Evolutionary conservation across 2,113 vertebrate species (phyloP), one percentile per base, ranked within the genome.

Genomic region (Festucalex cinctus): DNA sequence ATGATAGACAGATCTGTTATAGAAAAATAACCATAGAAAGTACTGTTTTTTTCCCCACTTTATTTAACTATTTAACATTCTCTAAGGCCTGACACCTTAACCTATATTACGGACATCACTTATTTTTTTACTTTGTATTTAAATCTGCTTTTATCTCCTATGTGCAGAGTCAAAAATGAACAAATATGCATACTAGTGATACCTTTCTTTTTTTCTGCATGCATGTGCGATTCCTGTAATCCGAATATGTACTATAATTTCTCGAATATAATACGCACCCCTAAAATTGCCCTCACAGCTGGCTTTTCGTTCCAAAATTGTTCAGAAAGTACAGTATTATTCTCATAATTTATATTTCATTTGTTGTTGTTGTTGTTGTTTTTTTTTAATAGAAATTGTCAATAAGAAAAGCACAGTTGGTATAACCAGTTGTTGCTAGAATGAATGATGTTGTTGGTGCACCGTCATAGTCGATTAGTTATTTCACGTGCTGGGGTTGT

Each of bases 1-100:
- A 83, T 83, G 76, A 67, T 82, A 74, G 46, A 28, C 86, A 84
- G 83, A 85, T 69, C 65, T 85, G 69, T 79, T 69, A 72, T 59
- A 63, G 54, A 69, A 74, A 64, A 63, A 63, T 87, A 85, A 88
- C 71, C 46, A 2, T 73, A 54, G 24, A 54, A 26, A 26, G 53
- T 56, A 56, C 59, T 24, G 37, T 36, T 7, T 22, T n/a, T 5
- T 41, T 60, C 28, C 39, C 10, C 35, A 60, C 35, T 32, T 36
- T 19, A 35, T 58, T 16, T 28, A 58, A 35, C 28, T 61, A 43
- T 24, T 62, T 54, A 63, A 22, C 51, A 54, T 66, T 66, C 28
- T 56, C 54, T 83, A 43, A 56, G 44, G 54, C 69, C 74, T 70
- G 66, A 26, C 66, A 46, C 44, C 49, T 48, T 56, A 37, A 74